Evolutionary conservation across 2,888 invertebrate species (phyloP), one percentile per base, ranked within the genome.

Genomic region (Archips crataeganus): DNA sequence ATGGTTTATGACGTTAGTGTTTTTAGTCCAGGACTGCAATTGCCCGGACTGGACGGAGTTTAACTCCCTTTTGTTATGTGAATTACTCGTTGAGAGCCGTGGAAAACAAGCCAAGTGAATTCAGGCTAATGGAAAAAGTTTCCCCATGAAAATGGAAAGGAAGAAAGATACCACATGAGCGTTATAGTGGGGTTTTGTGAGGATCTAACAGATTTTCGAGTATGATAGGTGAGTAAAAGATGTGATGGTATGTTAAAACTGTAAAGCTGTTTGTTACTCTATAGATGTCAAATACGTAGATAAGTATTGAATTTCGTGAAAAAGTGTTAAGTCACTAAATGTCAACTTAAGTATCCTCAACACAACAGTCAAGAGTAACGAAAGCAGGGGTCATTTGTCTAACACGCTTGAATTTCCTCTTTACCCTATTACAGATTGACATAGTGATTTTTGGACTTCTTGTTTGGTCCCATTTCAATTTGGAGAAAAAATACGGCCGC

Each of bases 211-310:
- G 57, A 57, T 57, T 32, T 32, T 5, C 23, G 42, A 57, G 76
- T 63, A 71, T 79, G 77, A 76, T 76, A 77, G 75, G 81, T 80
- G 67, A 77, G 80, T 82, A 85, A 86, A 49, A 49, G 49, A n/a
- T 49, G 47, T 13, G 51, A n/a, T 8, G 51, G 51, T 51, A 51
- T 15, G 15, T 4, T 13, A 9, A 8, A 9, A n/a, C 23, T 54
- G 54, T 23, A 8, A 23, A 54, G 54, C 6, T 54, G 54, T 23
- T 8, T 15, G 2, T 9, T 1, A 23, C 9, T 23, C 2, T 2
- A 9, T 49, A 1, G n/a, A 4, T 23, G 54, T 9, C 54, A 23
- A 4, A n/a, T 54, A 54, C 0, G 54, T 23, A 51, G 47, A 11
- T 42, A 0, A 11, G 45, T 45, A 3, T 6, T 49, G n/a, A 13